phyloP scores from a whole-genome alignment of 2,797 vertebrate genomes.

The Galaxias olidus region DNA sequence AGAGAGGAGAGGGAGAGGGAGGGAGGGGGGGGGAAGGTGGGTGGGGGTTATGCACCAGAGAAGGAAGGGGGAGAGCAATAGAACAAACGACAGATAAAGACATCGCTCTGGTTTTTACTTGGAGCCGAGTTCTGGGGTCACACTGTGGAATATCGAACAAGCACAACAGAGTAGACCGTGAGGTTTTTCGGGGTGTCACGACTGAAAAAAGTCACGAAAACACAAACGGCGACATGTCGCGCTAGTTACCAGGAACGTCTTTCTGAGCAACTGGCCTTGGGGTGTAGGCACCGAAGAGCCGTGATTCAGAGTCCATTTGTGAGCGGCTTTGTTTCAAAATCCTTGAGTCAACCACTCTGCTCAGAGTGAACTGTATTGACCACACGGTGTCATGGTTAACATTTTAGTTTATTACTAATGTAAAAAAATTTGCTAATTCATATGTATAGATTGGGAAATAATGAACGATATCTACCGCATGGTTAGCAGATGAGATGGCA shows the following conservation, averaged over 20 bases:
- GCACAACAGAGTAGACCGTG: too few relatives aligned
- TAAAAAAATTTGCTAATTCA: slow-evolving; percentile 5
- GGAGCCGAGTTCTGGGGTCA: neutral
- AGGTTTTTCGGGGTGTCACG: neutral
- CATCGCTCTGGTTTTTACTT: neutral
- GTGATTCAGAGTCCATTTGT: neutral
- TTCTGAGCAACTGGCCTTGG: neutral
- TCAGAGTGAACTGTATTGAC: neutral
- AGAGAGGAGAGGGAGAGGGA: neutral
- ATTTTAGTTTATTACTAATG: neutral
- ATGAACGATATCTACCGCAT: neutral
- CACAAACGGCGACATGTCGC: neutral
- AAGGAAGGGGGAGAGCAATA: neutral
- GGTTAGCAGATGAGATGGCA: neutral
- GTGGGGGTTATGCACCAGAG: neutral
- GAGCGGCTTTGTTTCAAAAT: slow-evolving; percentile 4
- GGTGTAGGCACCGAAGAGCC: neutral
- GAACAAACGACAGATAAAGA: neutral
- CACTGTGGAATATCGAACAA: too few relatives aligned
- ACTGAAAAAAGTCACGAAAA: neutral
- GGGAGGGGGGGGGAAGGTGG: too few relatives aligned
- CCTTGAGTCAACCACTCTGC: neutral
- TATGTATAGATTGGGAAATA: slow-evolving; percentile 7
- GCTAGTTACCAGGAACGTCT: neutral
- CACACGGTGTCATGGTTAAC: too few relatives aligned